Percentiles rank a stretch among this genome's conserved stretches.
Conservation (phyloP, 1,140 invertebrate genomes). For the Brachionus sp. region DNA sequence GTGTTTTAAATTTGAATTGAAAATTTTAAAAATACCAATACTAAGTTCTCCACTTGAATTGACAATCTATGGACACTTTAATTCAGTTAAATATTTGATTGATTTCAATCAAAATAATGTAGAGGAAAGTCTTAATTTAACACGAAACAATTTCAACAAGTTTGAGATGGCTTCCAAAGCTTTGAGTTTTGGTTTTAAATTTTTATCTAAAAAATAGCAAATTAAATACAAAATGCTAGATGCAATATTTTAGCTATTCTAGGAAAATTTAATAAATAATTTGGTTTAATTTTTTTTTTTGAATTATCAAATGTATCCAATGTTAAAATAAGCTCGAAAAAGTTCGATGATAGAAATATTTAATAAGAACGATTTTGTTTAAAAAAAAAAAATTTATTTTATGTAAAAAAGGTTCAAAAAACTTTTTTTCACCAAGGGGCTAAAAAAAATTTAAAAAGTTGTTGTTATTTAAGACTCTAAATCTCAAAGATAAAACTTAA, state of each 20-base stretch:
- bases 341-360: no score
- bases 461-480: no score
- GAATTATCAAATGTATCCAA: no score
- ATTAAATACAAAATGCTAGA: not conserved
- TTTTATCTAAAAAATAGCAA: slow-evolving; percentile 1
- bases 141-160: not conserved
- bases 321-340: no score
- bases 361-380: no score
- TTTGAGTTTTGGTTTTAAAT: not conserved
- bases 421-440: no score
- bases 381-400: no score
- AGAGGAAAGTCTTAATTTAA: not conserved
- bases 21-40: not conserved
- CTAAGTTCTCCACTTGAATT: not conserved
- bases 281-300: no score
- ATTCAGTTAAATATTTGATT: not conserved
- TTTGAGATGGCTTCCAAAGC: not conserved
- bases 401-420: no score
- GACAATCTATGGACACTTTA: not conserved
- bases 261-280: no score
- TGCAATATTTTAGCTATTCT: not conserved
- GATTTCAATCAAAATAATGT: not conserved
- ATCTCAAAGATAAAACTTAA: no score
- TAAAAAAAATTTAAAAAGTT: no score
- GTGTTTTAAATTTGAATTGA: not conserved